Evolutionary conservation across 2,797 vertebrate species (phyloP).

Genomic region (Sciurus carolinensis): DNA sequence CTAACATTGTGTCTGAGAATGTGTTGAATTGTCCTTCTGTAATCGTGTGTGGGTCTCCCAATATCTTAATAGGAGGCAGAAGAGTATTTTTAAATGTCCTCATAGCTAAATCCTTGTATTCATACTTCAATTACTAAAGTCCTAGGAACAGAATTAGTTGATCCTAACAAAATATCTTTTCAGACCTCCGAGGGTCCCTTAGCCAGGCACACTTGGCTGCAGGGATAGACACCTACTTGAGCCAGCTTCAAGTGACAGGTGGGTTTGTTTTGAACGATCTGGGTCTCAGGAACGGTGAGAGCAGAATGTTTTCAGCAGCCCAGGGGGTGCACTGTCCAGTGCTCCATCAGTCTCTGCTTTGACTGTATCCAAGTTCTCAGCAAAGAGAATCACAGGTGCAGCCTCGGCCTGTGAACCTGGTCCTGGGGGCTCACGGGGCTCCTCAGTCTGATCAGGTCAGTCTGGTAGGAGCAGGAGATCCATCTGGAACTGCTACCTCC

Average conservation of each 20-base stretch:
- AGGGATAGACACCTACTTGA: not conserved
- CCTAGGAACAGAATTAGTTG: not conserved
- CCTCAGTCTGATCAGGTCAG: not conserved
- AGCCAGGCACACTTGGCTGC: not conserved
- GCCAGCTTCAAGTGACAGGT: not conserved
- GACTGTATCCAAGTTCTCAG: not conserved
- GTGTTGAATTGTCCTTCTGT: not conserved
- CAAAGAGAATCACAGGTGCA: not conserved
- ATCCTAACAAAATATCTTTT: not conserved
- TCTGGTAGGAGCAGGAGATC: not conserved
- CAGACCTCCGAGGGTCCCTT: not conserved
- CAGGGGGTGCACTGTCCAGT: not conserved
- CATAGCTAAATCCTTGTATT: not conserved
- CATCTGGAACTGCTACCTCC: not conserved
- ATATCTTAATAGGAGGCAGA: not conserved
- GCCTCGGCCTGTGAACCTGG: not conserved
- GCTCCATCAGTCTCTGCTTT: not conserved
- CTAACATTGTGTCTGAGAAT: not conserved
- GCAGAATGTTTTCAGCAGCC: not conserved
- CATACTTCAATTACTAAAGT: slow-evolving; percentile 2
- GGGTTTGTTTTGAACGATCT: not conserved
- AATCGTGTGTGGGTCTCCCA: not conserved
- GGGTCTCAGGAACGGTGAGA: not conserved
- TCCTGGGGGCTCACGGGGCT: not conserved
- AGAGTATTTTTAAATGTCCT: not conserved